Conservation (phyloP, 2,113 vertebrate genomes). For the Vanacampus margaritifer region DNA sequence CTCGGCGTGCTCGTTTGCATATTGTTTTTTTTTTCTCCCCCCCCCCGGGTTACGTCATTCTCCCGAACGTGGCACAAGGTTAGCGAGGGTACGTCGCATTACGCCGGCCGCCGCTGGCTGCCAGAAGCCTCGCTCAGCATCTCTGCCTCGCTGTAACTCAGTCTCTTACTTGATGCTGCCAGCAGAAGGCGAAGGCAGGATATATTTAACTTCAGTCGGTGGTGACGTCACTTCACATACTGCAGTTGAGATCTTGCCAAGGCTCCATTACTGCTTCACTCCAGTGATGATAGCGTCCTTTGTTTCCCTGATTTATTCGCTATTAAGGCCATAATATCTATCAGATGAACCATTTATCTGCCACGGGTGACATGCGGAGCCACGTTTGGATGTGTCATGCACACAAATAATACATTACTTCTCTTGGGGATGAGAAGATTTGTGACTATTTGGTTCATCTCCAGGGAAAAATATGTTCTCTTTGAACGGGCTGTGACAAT, state of each 20-base stretch:
- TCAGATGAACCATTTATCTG: conserved; percentile 41
- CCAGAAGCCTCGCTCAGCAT: conserved; percentile 70
- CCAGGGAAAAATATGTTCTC: conserved; percentile 61
- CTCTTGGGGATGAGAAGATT: conserved; percentile 26
- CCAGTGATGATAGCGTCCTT: conserved; percentile 36
- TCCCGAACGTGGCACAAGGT: conserved; percentile 53
- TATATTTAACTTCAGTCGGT: conserved; percentile 55
- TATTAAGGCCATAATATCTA: conserved; percentile 12
- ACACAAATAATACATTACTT: conserved; percentile 37
- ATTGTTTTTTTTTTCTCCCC: conserved; percentile 24
- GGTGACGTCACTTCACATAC: conserved; percentile 56
- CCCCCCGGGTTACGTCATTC: conserved; percentile 62
- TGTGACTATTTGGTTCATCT: conserved; percentile 22
- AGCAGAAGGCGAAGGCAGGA: conserved; percentile 51
- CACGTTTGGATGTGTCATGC: conserved; percentile 38
- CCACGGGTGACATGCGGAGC: conserved; percentile 20
- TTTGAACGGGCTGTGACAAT: conserved; percentile 25
- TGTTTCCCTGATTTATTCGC: conserved; percentile 16
- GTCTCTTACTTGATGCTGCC: conserved; percentile 57
- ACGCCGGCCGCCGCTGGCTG: conserved; percentile 56
- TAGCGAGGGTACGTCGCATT: conserved; percentile 66
- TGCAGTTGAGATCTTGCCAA: conserved; percentile 30
- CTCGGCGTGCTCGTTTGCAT: conserved; percentile 72
- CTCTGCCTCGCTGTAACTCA: conserved; percentile 63
- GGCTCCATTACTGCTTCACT: conserved; percentile 24